A percentile compares a stretch with the other conserved stretches of the same genome.
These are phyloP conservation scores for Rhyacichthys aspro DNA, from an alignment of 2,797 vertebrate genomes.

Conservation along the genomic window DNA sequence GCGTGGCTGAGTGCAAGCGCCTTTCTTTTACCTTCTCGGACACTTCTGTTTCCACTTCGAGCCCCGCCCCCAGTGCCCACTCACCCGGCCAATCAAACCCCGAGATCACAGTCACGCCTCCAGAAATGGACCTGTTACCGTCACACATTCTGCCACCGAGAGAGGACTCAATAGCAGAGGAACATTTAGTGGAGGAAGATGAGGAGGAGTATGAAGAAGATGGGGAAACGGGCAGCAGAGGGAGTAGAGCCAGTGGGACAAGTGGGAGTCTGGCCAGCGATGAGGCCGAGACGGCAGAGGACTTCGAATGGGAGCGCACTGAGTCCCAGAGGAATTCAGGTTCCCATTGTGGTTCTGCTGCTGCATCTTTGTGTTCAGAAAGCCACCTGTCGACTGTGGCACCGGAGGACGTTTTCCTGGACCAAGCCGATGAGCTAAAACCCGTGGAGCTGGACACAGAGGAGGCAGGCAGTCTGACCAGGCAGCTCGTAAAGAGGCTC, in stretches of 20 bases:
- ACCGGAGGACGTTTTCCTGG: conserved; percentile 80
- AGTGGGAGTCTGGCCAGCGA: conserved; percentile 75
- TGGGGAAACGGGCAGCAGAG: conserved; percentile 66
- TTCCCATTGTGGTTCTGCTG: conserved; percentile 61
- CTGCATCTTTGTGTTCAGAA: conserved; percentile 68
- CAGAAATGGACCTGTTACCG: conserved; percentile 72
- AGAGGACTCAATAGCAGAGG: conserved; percentile 72
- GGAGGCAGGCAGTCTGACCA: conserved; percentile 90
- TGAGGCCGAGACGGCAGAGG: conserved; percentile 68
- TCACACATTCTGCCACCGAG: conserved; percentile 53
- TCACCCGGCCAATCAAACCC: conserved; percentile 83
- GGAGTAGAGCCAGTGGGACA: conserved; percentile 63
- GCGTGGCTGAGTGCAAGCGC: conserved; percentile 84
- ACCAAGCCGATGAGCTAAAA: conserved; percentile 83
- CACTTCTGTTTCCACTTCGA: conserved; percentile 71
- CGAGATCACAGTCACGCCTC: conserved; percentile 86
- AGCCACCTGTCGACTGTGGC: conserved; percentile 64
- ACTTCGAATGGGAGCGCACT: conserved; percentile 78
- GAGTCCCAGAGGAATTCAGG: conserved; percentile 71
- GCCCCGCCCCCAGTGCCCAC: conserved; percentile 71
- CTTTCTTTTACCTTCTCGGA: conserved; percentile 90
- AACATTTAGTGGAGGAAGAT: conserved; percentile 60
- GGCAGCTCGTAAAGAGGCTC: conserved; percentile 94
- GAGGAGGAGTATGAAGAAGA: conserved; percentile 65
- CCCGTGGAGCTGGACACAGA: conserved; percentile 93